phyloP scores from a whole-genome alignment of 2,797 vertebrate genomes.

The Vipera latastei region DNA sequence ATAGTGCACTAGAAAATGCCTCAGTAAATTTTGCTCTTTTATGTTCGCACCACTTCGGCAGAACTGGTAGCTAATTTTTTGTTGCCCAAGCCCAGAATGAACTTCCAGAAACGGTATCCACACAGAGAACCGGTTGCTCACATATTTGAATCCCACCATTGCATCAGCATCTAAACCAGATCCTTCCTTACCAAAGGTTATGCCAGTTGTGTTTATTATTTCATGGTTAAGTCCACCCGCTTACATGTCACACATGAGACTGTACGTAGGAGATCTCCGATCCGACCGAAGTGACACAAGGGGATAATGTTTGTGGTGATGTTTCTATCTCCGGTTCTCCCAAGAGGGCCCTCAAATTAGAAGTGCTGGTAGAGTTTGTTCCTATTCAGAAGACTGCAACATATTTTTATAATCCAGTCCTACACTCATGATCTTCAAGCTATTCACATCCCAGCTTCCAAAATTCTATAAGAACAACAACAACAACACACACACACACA shows the following conservation, averaged over 20 bases:
- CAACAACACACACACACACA: too few species aligned
- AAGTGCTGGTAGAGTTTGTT: not conserved
- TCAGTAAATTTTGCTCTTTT: fast-evolving
- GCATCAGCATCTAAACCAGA: not conserved
- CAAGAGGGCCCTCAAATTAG: not conserved
- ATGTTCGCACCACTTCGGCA: too few species aligned
- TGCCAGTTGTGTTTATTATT: not conserved
- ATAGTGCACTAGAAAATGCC: not conserved
- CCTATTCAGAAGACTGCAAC: not conserved
- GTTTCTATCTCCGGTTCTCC: not conserved
- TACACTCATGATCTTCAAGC: not conserved
- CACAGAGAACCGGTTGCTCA: too few species aligned
- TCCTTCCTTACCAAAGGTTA: fast-evolving
- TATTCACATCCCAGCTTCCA: not conserved
- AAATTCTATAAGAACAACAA: not conserved
- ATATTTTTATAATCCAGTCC: too few species aligned
- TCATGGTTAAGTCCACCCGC: not conserved
- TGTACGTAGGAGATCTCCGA: too few species aligned
- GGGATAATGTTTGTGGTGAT: not conserved
- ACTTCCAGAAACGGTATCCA: too few species aligned
- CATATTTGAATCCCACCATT: too few species aligned
- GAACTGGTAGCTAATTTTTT: too few species aligned
- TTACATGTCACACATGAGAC: not conserved
- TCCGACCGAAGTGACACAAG: not conserved
- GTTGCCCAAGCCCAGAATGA: too few species aligned